Evolutionary conservation across 1,140 invertebrate genomes (phyloP), one percentile per base, ranked within the genome.

Genomic region (Eueides isabella): DNA sequence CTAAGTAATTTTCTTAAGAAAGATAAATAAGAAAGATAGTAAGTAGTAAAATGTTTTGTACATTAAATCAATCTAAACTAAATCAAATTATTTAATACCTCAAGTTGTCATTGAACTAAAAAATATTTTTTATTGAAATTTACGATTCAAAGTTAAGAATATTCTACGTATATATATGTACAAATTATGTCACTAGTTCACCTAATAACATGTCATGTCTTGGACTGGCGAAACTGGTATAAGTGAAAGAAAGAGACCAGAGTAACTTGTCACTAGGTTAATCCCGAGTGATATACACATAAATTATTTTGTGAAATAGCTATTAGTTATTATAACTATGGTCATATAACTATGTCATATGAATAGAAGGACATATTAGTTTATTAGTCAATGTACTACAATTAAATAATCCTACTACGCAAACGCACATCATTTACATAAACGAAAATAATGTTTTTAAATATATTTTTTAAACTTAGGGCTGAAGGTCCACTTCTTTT

Each of bases 401-500:
- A 38, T 4, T 4, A 5, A 55, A 26, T 2, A 26, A 26, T 12
- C 16, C 16, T n/a, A 19, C n/a, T 19, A 55, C 48, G 3, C 23
- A 11, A 55, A 55, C 26, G 9, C 23, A 14, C 19, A 26, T 2
- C 7, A 44, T 26, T 26, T 55, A 55, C 19, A 55, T 55, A 14
- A 12, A 44, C 5, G 2, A 2, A 23, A 55, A 55, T 9, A 23
- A 2, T 55, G 7, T 12, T 55, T 3, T 55, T 55, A 0, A 12
- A 55, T 55, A 11, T 11, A 11, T 7, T 12, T 23, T 11, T 55
- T 23, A 11, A 55, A 12, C 23, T 12, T 55, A 55, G 48, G 48
- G 48, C 19, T 26, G 48, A 74, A 74, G 41, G 67, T 70, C 67
- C 29, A 9, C 11, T 61, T 67, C 30, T 65, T 70, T 74, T 28